Base-by-base conservation (phyloP, 2,113 vertebrate species). In the Gallinago media region DNA sequence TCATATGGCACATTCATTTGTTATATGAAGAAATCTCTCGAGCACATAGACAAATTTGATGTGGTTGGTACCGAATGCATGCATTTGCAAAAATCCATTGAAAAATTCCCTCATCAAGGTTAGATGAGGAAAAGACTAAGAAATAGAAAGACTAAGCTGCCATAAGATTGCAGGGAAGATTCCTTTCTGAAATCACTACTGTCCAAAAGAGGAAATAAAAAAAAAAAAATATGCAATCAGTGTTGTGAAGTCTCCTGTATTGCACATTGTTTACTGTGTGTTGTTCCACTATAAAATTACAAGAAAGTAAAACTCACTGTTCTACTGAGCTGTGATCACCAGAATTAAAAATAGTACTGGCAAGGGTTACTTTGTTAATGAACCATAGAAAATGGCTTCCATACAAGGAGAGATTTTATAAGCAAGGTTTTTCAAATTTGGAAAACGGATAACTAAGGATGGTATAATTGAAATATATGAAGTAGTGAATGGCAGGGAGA, bases 391-490 rank as follows among this genome's bases (percentile, higher is more conserved):
- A 89, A 84, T 34, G n/a, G 20, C 8, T 78, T 70, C 40, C 71
- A 12, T 20, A 59, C 17, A 47, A 87, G 65, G 27, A 81, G 32
- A 89, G 59, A 59, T 85, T 80, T 92, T 81, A 34, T 80, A 89
- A 85, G 61, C 4, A 77, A 87, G 42, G n/a, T 67, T 89, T 78
- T 78, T 94, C 32, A 71, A 55, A 89, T 93, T 70, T 85, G n/a
- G 47, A 81, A 78, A 81, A 91, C 5, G 5, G 11, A 34, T 92
- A 25, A 94, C 25, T 62, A 74, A 92, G 47, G 25, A 74, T 4
- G 4, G 10, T 59, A 32, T 81, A 89, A 94, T 32, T 87, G 55
- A 96, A 89, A 91, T 95, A 67, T 32, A 89, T 74, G n/a, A 92
- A 93, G 68, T 42, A 20, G 70, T 59, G 83, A 83, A 86, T 71